These are phyloP conservation scores for Drosophila subpulchrella DNA, from an alignment of 1,140 invertebrate species.

Conservation along the genomic window DNA sequence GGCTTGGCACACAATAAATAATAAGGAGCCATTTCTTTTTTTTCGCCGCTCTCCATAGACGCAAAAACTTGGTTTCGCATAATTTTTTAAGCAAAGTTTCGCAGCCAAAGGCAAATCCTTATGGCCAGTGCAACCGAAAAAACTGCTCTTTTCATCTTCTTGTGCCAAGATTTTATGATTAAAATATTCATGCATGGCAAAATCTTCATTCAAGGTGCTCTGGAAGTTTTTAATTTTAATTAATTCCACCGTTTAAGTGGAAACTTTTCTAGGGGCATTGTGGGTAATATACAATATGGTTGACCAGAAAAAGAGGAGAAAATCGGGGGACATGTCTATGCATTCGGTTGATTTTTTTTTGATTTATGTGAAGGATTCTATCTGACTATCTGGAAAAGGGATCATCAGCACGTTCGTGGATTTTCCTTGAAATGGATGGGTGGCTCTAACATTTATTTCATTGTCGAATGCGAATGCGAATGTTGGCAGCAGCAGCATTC, in stretches of 20 bases:
- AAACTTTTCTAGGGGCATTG: slow-evolving; percentile 33
- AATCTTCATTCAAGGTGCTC: slow-evolving; percentile 24
- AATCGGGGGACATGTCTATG: slow-evolving; percentile 23
- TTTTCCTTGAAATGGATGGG: background rate
- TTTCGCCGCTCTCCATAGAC: background rate
- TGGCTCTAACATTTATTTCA: slow-evolving; percentile 31
- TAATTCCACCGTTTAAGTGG: slow-evolving; percentile 46
- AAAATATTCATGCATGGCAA: slow-evolving; percentile 63
- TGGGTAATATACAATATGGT: slow-evolving; percentile 15
- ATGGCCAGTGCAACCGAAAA: slow-evolving; percentile 23
- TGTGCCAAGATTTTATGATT: slow-evolving; percentile 50
- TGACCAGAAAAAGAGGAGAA: slow-evolving; percentile 11
- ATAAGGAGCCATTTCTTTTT: slow-evolving; percentile 31
- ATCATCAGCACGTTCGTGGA: slow-evolving; percentile 28
- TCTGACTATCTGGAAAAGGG: slow-evolving; percentile 23
- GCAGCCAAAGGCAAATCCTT: slow-evolving; percentile 32
- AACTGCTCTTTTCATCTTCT: slow-evolving; percentile 38
- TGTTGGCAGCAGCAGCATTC: slow-evolving; percentile 19
- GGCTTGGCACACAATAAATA: slow-evolving; percentile 44
- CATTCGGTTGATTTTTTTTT: slow-evolving; percentile 25
- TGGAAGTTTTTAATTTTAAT: slow-evolving; percentile 61
- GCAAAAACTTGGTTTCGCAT: slow-evolving; percentile 37
- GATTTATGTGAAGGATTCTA: slow-evolving; percentile 33
- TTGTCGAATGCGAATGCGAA: slow-evolving; percentile 26
- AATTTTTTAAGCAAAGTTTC: slow-evolving; percentile 49